Conservation (phyloP, 2,113 vertebrate species). For the Spermophilus dauricus region DNA sequence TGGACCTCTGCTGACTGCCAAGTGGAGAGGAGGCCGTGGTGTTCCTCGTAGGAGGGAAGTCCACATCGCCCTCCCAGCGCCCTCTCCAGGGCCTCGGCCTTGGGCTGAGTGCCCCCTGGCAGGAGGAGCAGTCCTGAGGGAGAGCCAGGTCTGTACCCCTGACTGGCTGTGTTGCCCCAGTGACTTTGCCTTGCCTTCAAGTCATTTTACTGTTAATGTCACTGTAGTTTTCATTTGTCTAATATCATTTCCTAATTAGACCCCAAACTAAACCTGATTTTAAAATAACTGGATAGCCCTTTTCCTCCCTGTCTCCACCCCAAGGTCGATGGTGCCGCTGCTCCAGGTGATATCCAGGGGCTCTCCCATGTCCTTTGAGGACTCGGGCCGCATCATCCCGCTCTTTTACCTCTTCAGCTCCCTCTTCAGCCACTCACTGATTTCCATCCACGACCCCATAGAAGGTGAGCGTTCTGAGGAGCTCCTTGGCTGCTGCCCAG, state of each 20-base stretch:
- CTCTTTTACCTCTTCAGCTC: slow-evolving; percentile 99
- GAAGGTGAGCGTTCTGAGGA: slow-evolving; percentile 90
- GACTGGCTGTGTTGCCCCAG: neutral
- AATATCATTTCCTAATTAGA: neutral
- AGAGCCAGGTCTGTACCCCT: too few species aligned
- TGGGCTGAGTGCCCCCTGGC: rapidly evolving
- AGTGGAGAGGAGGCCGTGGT: too few species aligned
- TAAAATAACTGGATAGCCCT: neutral
- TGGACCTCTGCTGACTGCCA: neutral
- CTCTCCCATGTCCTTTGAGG: slow-evolving; percentile 97
- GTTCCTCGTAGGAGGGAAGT: neutral
- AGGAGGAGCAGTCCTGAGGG: too few species aligned
- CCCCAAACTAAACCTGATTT: neutral
- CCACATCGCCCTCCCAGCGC: neutral
- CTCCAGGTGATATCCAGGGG: slow-evolving; percentile 98
- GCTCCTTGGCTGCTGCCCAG: neutral
- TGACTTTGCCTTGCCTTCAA: neutral
- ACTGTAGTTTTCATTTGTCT: neutral
- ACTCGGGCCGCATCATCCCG: slow-evolving; percentile 97
- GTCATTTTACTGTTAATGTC: neutral
- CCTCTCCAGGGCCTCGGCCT: neutral
- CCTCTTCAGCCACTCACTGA: slow-evolving; percentile 98
- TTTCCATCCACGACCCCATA: slow-evolving; percentile 96
- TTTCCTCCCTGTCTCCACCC: neutral
- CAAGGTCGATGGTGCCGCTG: slow-evolving; percentile 96